A percentile compares a stretch with the other conserved stretches of the same genome.
Conservation (phyloP, 2,888 invertebrate species). For the Nowickia ferox region DNA sequence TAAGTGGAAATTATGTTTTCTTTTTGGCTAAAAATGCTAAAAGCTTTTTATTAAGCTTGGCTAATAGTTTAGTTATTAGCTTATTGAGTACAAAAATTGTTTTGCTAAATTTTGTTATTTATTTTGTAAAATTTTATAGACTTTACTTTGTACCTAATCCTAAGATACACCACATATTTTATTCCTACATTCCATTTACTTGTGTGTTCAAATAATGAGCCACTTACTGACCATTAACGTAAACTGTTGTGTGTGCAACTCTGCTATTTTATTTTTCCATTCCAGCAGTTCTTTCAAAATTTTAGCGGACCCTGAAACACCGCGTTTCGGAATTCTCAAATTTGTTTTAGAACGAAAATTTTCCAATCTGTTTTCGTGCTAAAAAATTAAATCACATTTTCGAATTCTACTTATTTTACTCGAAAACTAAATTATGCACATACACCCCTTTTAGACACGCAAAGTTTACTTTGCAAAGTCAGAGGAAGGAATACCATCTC, state of each 20-base stretch:
- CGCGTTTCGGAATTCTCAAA: too few species aligned
- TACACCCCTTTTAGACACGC: too few species aligned
- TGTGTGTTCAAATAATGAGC: not conserved
- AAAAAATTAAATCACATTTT: too few species aligned
- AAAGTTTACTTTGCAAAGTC: too few species aligned
- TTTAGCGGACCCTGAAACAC: too few species aligned
- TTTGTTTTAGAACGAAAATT: too few species aligned
- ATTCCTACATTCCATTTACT: constrained; percentile 24
- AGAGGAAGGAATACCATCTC: too few species aligned
- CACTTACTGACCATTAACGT: not conserved
- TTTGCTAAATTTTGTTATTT: constrained; percentile 67
- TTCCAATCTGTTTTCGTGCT: too few species aligned
- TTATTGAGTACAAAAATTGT: constrained; percentile 61
- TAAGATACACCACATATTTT: constrained; percentile 4
- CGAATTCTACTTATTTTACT: too few species aligned
- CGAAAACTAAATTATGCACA: too few species aligned
- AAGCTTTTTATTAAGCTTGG: constrained; percentile 44
- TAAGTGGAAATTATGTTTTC: constrained; percentile 16
- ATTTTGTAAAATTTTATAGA: constrained; percentile 46
- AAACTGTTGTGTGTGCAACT: not conserved
- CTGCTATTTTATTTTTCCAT: not conserved
- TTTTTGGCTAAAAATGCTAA: constrained; percentile 4
- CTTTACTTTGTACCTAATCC: constrained; percentile 53
- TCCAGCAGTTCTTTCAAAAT: not conserved
- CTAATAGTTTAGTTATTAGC: constrained; percentile 46